Evolutionary conservation across 2,113 vertebrate genomes (phyloP), one percentile per base, ranked within the genome.

Genomic region (Eulemur macaco): DNA sequence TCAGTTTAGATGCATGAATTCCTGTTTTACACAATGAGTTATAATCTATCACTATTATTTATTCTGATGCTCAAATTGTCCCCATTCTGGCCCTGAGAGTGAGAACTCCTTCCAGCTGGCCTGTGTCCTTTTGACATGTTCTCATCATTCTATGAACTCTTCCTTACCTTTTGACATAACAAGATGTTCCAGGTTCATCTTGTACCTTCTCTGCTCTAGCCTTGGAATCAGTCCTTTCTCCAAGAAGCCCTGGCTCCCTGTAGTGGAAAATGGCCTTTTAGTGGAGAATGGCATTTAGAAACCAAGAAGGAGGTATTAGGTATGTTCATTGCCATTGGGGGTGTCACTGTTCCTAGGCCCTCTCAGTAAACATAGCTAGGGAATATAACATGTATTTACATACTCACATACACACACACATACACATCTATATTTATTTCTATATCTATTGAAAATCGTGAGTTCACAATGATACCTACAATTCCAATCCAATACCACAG

Each of bases 1-100:
- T 78, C 47, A 54, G 11, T 81, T 91, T 84, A 80, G 71, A 93
- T 0, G 25, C 45, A 84, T 56, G 39, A 45, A 56, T 91, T 84
- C 34, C 29, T 92, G 50, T 82, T 89, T 81, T 92, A 92, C 39
- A 89, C 18, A 77, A 69, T 39, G 25, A 63, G 37, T 37, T 95
- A 37, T 68, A 78, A 73, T 95, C 20, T 23, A 20, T 86, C 87
- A 42, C 39, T 50, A 68, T 90, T 89, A 74, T 54, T 94, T 94
- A 76, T 69, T 95, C 81, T 83, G 42, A 83, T 90, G 85, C 50
- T 76, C 78, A 96, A 84, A 60, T 47, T 31, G 12, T 91, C 27
- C 12, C 39, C 42, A 69, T 34, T 73, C 34, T 91, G 60, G 45
- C 47, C n/a, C 12, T 86, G 10, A 7, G 37, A 56, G 3, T 60